phyloP scores from a whole-genome alignment of 2,888 invertebrate genomes.

The Drosophila helvetica region DNA sequence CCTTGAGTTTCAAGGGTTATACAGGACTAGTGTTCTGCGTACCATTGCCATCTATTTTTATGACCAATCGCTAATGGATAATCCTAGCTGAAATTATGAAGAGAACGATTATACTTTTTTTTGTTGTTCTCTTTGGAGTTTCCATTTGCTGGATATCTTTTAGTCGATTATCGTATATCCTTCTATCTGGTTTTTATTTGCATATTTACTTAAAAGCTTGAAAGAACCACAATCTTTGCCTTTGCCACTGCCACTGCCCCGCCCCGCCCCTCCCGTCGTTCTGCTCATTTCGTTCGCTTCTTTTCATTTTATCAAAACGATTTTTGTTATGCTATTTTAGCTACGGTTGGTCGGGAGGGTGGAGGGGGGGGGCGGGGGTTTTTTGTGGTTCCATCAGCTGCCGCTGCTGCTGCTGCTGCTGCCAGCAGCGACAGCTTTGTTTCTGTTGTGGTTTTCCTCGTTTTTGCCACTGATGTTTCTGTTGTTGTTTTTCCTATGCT shows the following conservation, averaged over 20 bases:
- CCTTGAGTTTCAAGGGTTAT: background rate
- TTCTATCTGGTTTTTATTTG: slow-evolving; percentile 55
- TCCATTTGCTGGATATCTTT: background rate
- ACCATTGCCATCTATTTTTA: slow-evolving; percentile 2
- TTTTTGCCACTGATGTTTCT: slow-evolving; percentile 28
- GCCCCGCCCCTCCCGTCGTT: background rate
- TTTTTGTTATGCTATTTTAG: slow-evolving; percentile 69
- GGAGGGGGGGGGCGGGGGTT: background rate
- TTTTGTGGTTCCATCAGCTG: slow-evolving; percentile 46
- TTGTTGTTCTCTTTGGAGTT: background rate
- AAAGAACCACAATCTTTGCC: slow-evolving; percentile 47
- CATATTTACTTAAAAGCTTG: slow-evolving; percentile 67
- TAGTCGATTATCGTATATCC: background rate
- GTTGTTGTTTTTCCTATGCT: slow-evolving; percentile 16
- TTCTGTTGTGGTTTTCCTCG: slow-evolving; percentile 38
- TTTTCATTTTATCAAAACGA: slow-evolving; percentile 69
- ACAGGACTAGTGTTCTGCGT: no score
- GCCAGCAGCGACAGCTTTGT: slow-evolving; percentile 43
- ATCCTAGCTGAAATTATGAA: background rate
- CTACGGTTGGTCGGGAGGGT: slow-evolving; percentile 37
- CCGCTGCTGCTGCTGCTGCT: slow-evolving; percentile 7
- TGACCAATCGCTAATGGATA: background rate
- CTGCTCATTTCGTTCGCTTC: slow-evolving; percentile 54
- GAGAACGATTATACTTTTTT: no score
- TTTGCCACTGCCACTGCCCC: slow-evolving; percentile 4